phyloP scores from a whole-genome alignment of 2,888 invertebrate species.

The Drosophila niveifrons region DNA sequence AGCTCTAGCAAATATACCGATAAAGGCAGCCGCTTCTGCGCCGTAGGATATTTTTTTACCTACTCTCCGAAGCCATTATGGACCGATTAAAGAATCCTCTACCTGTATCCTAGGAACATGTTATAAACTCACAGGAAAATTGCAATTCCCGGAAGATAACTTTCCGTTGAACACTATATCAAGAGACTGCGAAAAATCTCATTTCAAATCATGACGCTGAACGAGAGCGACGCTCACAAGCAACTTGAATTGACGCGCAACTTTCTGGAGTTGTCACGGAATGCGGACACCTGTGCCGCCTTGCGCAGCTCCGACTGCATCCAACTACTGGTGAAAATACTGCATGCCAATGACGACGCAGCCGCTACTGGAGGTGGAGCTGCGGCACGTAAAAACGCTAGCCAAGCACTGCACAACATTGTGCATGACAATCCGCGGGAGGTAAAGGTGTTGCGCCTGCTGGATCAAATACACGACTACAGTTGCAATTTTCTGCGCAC shows the following conservation, averaged over 20 bases:
- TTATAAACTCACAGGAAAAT: slow-evolving; percentile 14
- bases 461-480: slow-evolving; percentile 96
- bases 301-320: slow-evolving; percentile 97
- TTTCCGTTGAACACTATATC: slow-evolving; percentile 10
- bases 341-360: slow-evolving; percentile 92
- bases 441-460: slow-evolving; percentile 93
- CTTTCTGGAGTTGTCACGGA: slow-evolving; percentile 94
- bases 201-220: slow-evolving; percentile 62
- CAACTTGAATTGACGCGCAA: slow-evolving; percentile 95
- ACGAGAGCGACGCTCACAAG: slow-evolving; percentile 91
- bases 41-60: slow-evolving; percentile 32
- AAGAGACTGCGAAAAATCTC: slow-evolving; percentile 4
- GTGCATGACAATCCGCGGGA: slow-evolving; percentile 97
- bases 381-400: slow-evolving; percentile 92
- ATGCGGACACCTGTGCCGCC: slow-evolving; percentile 96
- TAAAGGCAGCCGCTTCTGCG: slow-evolving; percentile 60
- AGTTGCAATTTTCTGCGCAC: slow-evolving; percentile 89
- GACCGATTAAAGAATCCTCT: slow-evolving; percentile 9
- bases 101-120: slow-evolving; percentile 44
- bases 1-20: slow-evolving; percentile 3
- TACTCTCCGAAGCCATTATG: slow-evolving; percentile 7
- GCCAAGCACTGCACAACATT: slow-evolving; percentile 95
- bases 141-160: slow-evolving; percentile 44
- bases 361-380: slow-evolving; percentile 79
- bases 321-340: slow-evolving; percentile 95